Conservation (phyloP, 2,113 vertebrate species). For the Lepisosteus osseus region DNA sequence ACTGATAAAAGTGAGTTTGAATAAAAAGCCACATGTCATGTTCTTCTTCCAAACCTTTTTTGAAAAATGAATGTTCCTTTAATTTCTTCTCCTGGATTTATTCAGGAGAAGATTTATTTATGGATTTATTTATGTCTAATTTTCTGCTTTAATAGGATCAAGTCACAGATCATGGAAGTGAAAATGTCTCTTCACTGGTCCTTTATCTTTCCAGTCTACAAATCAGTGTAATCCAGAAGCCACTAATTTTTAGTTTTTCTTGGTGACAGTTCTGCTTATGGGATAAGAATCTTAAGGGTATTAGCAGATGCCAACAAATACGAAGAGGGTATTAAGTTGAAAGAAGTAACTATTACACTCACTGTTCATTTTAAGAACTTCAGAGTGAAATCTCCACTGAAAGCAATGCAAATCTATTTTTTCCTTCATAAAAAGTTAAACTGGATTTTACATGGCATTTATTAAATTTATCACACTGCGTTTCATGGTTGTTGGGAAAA, state of each 20-base stretch:
- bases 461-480: too few species aligned
- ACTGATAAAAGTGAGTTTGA: not conserved
- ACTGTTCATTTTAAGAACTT: too few species aligned
- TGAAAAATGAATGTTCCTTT: constrained; percentile 1
- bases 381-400: too few species aligned
- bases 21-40: constrained; percentile 1
- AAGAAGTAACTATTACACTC: not conserved
- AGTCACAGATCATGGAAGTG: not conserved
- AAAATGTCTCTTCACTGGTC: constrained; percentile 7
- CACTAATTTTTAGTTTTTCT: not conserved
- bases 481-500: constrained; percentile 11
- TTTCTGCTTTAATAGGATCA: constrained; percentile 20
- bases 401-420: too few species aligned
- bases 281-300: constrained; percentile 16
- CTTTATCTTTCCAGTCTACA: not conserved
- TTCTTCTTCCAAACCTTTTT: constrained; percentile 16
- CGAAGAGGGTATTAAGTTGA: constrained; percentile 29
- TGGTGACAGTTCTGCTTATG: constrained; percentile 14
- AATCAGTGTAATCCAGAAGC: not conserved
- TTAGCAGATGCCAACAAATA: constrained; percentile 24
- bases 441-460: too few species aligned
- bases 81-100: constrained; percentile 13
- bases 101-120: constrained; percentile 16
- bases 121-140: constrained; percentile 4
- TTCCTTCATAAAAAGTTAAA: too few species aligned